A percentile compares a stretch with the other conserved stretches of the same genome.
These are phyloP conservation scores for Lytechinus pictus DNA, from an alignment of 35 echinoderm and acorn worm genomes.

Conservation along the genomic window DNA sequence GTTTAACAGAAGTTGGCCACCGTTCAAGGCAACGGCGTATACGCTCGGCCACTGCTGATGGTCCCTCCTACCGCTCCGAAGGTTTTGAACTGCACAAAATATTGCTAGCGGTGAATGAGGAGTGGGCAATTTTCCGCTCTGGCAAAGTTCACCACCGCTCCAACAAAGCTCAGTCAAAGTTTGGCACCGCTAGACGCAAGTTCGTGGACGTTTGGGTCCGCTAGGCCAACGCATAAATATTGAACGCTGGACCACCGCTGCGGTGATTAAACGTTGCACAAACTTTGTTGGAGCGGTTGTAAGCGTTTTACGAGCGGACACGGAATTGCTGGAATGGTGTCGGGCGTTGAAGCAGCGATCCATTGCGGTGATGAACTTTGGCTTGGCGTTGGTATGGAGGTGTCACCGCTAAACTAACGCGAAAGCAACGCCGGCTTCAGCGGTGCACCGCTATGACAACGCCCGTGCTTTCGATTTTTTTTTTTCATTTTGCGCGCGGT, in stretches of 20 bases:
- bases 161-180: constrained; percentile 27
- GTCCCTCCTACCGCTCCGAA: too few relatives aligned
- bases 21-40: too few relatives aligned
- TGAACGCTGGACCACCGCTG: too few relatives aligned
- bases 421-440: constrained; percentile 41
- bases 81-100: too few relatives aligned
- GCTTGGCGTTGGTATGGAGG: constrained; percentile 3
- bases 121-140: not conserved
- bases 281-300: constrained; percentile 26
- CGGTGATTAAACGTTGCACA: constrained; percentile 27
- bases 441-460: constrained; percentile 22
- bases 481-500: too few relatives aligned
- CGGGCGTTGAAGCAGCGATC: constrained; percentile 44
- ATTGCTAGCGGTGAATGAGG: too few relatives aligned
- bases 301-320: constrained; percentile 37
- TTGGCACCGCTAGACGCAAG: constrained; percentile 13
- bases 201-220: constrained; percentile 24
- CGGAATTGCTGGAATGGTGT: constrained; percentile 10
- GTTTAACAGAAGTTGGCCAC: too few relatives aligned
- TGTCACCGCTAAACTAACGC: not conserved
- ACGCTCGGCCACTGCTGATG: too few relatives aligned
- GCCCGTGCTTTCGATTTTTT: constrained; percentile 42
- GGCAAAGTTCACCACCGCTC: constrained; percentile 30
- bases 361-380: constrained; percentile 34
- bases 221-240: not conserved